Evolutionary conservation across 2,888 invertebrate genomes (phyloP), one percentile per base, ranked within the genome.

Genomic region (Oligia strigilis): DNA sequence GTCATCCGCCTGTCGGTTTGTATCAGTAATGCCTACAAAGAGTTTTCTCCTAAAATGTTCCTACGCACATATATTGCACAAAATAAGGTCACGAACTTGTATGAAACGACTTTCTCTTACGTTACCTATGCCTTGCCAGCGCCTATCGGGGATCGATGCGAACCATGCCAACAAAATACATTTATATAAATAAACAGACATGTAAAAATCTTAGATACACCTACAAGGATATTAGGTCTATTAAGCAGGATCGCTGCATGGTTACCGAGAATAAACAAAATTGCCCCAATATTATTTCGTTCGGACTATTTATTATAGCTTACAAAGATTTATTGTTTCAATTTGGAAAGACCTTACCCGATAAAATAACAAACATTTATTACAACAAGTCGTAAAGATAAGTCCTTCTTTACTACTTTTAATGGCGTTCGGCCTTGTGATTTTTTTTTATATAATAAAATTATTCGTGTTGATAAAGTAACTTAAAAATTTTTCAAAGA

Each of bases 311-410:
- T 87, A 87, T 87, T 87, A 85, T 70, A 70, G 83, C 86, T 83
- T 87, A 83, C 79, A 82, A 81, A 81, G 85, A 81, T 87, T 89
- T 85, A 89, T 83, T 79, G 78, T 83, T 87, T 82, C 87, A 89
- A 87, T 89, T 83, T 82, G 76, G 81, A 78, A 87, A 84, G 73
- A 78, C 77, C 80, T 83, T 81, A 78, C 71, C 83, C 80, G 78
- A 87, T 87, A 85, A 87, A 89, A 87, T 85, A 87, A 87, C 78
- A 79, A 82, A 84, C 79, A 89, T 88, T 88, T 88, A 87, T 88
- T 83, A 88, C 78, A 80, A 87, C 80, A 83, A 87, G 78, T 85
- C 89, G 72, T 88, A 88, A 88, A 88, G 87, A 81, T 88, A 83
- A 83, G 79, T 77, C 75, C 67, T 60, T 70, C 5, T 13, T 71